Base-by-base conservation (phyloP, 2,888 invertebrate species). In the Heliothis peltigera region DNA sequence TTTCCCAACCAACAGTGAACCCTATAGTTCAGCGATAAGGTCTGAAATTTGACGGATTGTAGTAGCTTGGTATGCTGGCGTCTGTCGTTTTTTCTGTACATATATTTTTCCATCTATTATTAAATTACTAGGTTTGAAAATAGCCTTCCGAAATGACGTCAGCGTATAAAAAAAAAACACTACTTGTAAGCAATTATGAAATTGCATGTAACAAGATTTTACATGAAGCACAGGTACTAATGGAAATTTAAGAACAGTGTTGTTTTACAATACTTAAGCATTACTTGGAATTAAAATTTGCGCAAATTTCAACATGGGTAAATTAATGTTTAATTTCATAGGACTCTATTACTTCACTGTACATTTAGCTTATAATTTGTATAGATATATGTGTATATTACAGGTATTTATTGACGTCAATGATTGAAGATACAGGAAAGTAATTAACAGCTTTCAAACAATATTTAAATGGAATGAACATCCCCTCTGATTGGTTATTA, bases 51-150 rank as follows among this genome's bases (percentile, higher is more conserved):
- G n/a, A n/a, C n/a, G n/a, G n/a, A n/a, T n/a, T n/a, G n/a, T n/a
- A n/a, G n/a, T n/a, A n/a, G n/a, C n/a, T n/a, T n/a, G n/a, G n/a
- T n/a, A n/a, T n/a, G n/a, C n/a, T n/a, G n/a, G n/a, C n/a, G n/a
- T n/a, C n/a, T n/a, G n/a, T n/a, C n/a, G n/a, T n/a, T n/a, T n/a
- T n/a, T n/a, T n/a, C n/a, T n/a, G n/a, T n/a, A n/a, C n/a, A n/a
- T 18, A 42, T 8, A 55, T 55, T 21, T 21, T 42, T 5, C 8
- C 21, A 17, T 39, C 21, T 12, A 49, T 28, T 7, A 8, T 28
- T 7, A 8, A 47, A 39, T 62, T 42, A 15, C 18, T 61, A 39
- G 4, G 28, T 39, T 15, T n/a, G n/a, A 39, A 39, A 39, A n/a
- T n/a, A 39, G 39, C 5, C n/a, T 39, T 39, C 39, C 32, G 0